A percentile compares a stretch with the other conserved stretches of the same genome.
Conservation (phyloP, 2,797 vertebrate species). For the Psittacula derbiana region DNA sequence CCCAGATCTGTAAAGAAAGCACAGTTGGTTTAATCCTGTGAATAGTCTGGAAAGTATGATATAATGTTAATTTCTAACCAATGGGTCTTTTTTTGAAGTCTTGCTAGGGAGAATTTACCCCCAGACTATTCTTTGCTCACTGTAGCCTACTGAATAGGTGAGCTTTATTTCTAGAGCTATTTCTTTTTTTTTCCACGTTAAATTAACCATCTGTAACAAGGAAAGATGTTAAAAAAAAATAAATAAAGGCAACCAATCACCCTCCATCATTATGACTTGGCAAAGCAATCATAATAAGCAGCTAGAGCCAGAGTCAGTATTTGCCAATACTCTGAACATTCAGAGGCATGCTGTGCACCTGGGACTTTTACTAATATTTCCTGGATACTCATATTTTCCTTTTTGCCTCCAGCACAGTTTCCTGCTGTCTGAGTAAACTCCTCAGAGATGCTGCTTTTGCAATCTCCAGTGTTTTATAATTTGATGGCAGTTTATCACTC, state of each 20-base stretch:
- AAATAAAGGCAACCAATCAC: slow-evolving; percentile 44
- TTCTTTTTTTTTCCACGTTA: not conserved
- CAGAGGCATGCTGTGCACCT: slow-evolving; percentile 21
- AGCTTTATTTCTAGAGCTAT: slow-evolving; percentile 9
- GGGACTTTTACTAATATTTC: slow-evolving; percentile 50
- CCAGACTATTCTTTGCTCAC: slow-evolving; percentile 16
- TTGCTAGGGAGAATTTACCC: slow-evolving; percentile 21
- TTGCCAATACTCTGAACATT: slow-evolving; percentile 57
- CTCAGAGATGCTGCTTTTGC: slow-evolving; percentile 6
- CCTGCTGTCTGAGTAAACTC: slow-evolving; percentile 32
- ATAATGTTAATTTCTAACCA: slow-evolving; percentile 43
- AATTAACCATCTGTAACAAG: slow-evolving; percentile 58
- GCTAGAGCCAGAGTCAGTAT: slow-evolving; percentile 51
- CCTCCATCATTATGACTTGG: slow-evolving; percentile 42
- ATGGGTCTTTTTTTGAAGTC: not conserved
- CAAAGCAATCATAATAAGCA: slow-evolving; percentile 41
- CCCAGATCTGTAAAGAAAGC: slow-evolving; percentile 36
- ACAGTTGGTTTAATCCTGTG: slow-evolving; percentile 57
- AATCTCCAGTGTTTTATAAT: slow-evolving; percentile 17
- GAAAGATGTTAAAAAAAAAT: slow-evolving; percentile 14
- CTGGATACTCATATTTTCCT: slow-evolving; percentile 37
- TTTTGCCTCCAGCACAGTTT: slow-evolving; percentile 33
- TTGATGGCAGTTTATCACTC: slow-evolving; percentile 37
- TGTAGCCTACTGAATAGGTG: slow-evolving; percentile 13
- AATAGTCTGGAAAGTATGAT: slow-evolving; percentile 50